Evolutionary conservation across 2,797 vertebrate species (phyloP).

Genomic region (Parambassis ranga): DNA sequence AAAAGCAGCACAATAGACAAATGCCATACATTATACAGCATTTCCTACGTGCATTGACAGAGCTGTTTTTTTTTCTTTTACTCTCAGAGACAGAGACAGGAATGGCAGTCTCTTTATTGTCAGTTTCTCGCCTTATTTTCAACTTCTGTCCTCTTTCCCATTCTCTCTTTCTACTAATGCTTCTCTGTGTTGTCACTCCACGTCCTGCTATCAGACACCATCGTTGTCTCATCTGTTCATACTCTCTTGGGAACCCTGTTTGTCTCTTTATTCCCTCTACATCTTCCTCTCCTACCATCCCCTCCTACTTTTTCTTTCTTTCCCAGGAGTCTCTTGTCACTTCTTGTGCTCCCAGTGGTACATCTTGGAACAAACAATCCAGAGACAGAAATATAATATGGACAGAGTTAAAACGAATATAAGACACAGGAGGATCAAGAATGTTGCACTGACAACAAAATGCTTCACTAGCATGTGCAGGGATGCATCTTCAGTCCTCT

Average conservation of each 20-base stretch:
- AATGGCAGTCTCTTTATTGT: slow-evolving; percentile 47
- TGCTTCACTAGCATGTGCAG: slow-evolving; percentile 4
- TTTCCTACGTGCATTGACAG: slow-evolving; percentile 5
- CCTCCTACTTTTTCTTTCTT: slow-evolving; percentile 45
- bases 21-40: slow-evolving; percentile 38
- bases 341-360: slow-evolving; percentile 59
- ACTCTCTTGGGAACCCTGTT: slow-evolving; percentile 62
- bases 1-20: slow-evolving; percentile 3
- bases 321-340: slow-evolving; percentile 70
- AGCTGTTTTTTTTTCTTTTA: slow-evolving; percentile 9
- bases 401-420: slow-evolving; percentile 43
- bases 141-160: slow-evolving; percentile 26
- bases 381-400: slow-evolving; percentile 45
- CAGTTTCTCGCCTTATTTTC: slow-evolving; percentile 49
- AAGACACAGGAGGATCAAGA: slow-evolving; percentile 32
- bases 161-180: slow-evolving; percentile 60
- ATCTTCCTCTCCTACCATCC: slow-evolving; percentile 34
- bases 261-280: slow-evolving; percentile 65
- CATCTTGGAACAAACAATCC: slow-evolving; percentile 58
- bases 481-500: neutral
- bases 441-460: slow-evolving; percentile 27
- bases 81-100: slow-evolving; percentile 35
- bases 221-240: slow-evolving; percentile 58
- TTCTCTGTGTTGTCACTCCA: slow-evolving; percentile 64
- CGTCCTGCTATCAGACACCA: slow-evolving; percentile 55